Conservation (phyloP, 2,888 invertebrate species). For the Dolichopus griseipennis region DNA sequence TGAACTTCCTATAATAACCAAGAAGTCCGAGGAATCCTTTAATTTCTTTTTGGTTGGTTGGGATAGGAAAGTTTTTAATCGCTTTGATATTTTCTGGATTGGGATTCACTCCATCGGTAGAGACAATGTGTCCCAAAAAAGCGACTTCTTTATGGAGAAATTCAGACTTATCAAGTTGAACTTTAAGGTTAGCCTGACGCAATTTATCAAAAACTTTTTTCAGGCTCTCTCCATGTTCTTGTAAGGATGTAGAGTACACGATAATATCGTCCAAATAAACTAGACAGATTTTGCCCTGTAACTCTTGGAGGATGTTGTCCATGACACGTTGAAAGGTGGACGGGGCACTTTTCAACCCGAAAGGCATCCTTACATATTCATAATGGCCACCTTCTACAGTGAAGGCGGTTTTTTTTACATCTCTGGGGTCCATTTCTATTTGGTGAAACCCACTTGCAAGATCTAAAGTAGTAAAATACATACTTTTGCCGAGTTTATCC, state of each 20-base stretch:
- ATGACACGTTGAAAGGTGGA: no score
- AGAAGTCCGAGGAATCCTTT: slow-evolving; percentile 22
- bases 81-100: slow-evolving; percentile 25
- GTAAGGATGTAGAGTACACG: slow-evolving; percentile 16
- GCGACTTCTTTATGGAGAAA: slow-evolving; percentile 26
- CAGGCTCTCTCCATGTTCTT: slow-evolving; percentile 16
- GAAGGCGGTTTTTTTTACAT: no score
- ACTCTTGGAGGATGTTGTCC: no score
- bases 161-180: slow-evolving; percentile 27
- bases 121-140: slow-evolving; percentile 30
- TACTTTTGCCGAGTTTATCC: no score
- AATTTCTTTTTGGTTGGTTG: slow-evolving; percentile 18
- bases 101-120: slow-evolving; percentile 25
- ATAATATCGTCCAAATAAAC: slow-evolving; percentile 17
- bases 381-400: no score
- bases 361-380: no score
- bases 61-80: slow-evolving; percentile 15
- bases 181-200: slow-evolving; percentile 21
- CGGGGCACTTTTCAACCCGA: no score
- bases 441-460: no score
- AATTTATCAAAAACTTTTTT: slow-evolving; percentile 27
- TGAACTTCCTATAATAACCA: slow-evolving; percentile 23
- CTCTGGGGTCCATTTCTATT: no score
- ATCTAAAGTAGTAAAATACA: no score
- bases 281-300: neutral